Evolutionary conservation across 2,113 vertebrate genomes (phyloP).

Genomic region (Nycticorax nycticorax): DNA sequence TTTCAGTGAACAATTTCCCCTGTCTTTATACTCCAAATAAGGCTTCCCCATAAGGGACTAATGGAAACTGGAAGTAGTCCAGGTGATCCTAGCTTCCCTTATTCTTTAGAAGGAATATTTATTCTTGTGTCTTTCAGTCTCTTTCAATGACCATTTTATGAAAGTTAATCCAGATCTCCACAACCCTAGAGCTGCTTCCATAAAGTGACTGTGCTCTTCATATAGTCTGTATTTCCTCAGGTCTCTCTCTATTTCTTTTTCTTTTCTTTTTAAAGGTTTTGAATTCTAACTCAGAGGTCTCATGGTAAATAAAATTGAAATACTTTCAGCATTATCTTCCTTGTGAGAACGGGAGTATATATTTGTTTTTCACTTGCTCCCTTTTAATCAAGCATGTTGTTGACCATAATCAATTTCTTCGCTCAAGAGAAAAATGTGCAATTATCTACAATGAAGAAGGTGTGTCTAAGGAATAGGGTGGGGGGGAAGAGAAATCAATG

Average conservation of each 20-base stretch:
- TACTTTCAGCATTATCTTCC: not conserved
- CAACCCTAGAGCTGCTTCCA: not conserved
- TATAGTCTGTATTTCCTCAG: not conserved
- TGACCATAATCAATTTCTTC: conserved; percentile 58
- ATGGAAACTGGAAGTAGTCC: not conserved
- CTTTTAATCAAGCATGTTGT: conserved; percentile 60
- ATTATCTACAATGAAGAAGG: conserved; percentile 67
- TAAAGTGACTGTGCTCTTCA: not conserved
- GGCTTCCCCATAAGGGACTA: not conserved
- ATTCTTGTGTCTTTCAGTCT: not conserved
- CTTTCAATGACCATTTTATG: not conserved
- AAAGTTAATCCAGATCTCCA: conserved; percentile 2
- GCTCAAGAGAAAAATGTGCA: conserved; percentile 52
- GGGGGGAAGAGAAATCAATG: conserved; percentile 57
- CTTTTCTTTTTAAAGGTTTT: not conserved
- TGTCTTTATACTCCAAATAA: not conserved
- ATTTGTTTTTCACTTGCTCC: conserved; percentile 18
- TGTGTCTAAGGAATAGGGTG: conserved; percentile 64
- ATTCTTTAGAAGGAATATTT: not conserved
- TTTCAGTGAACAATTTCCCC: not conserved
- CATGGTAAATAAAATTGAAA: not conserved
- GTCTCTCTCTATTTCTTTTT: not conserved
- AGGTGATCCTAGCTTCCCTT: not conserved
- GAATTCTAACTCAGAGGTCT: not conserved
- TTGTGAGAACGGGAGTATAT: not conserved